Conservation (phyloP, 2,113 vertebrate genomes). For the Notarius quadriscutis region DNA sequence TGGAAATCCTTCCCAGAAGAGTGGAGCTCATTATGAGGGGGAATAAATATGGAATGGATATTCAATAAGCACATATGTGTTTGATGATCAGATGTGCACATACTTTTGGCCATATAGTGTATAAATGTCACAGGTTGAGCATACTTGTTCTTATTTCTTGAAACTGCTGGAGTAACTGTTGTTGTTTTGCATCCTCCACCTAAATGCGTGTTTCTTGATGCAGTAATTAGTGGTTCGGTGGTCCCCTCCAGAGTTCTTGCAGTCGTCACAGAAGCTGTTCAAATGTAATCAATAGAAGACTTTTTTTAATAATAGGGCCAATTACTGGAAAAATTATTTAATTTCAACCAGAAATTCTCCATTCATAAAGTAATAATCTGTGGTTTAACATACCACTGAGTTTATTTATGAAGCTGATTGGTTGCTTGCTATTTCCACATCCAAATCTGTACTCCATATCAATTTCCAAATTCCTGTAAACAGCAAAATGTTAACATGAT, state of each 20-base stretch:
- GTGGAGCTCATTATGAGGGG: neutral
- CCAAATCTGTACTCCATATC: slow-evolving; percentile 2
- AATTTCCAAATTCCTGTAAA: neutral
- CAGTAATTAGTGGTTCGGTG: neutral
- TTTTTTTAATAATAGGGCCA: neutral
- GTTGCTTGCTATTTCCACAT: neutral
- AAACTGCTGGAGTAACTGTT: neutral
- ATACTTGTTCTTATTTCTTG: neutral
- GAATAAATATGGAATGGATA: neutral
- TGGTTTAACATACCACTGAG: neutral
- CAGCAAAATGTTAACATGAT: neutral
- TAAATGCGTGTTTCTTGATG: neutral
- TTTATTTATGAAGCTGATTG: neutral
- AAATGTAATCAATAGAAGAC: neutral
- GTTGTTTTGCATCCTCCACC: neutral
- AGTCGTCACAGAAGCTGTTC: neutral
- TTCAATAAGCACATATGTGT: neutral
- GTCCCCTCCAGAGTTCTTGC: neutral
- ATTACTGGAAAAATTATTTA: neutral
- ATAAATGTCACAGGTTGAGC: neutral
- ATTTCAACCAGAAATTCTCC: neutral
- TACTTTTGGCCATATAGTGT: neutral
- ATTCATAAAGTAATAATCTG: neutral
- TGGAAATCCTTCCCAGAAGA: neutral
- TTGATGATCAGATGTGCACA: neutral